phyloP scores from a whole-genome alignment of 1,140 invertebrate species.

The Drosophila elegans region DNA sequence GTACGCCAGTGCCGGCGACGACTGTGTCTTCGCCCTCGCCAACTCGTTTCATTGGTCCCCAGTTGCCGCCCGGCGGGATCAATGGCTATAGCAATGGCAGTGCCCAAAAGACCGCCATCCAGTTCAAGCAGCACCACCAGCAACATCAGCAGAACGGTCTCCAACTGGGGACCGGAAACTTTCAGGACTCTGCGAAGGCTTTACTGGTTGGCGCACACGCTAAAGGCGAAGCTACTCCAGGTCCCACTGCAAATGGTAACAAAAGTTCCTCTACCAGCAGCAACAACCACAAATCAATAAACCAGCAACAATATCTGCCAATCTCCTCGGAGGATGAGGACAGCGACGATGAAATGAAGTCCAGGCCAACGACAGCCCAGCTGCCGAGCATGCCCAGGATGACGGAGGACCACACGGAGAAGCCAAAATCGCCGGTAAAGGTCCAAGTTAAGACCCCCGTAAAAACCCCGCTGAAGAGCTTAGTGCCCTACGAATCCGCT shows the following conservation, averaged over 20 bases:
- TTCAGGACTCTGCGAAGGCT: conserved; percentile 73
- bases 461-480: conserved; percentile 70
- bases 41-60: conserved; percentile 72
- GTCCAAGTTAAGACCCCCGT: conserved; percentile 42
- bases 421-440: conserved; percentile 56
- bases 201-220: conserved; percentile 52
- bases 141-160: conserved; percentile 60
- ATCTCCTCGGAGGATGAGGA: conserved; percentile 71
- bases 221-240: conserved; percentile 59
- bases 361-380: conserved; percentile 63
- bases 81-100: conserved; percentile 62
- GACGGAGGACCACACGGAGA: conserved; percentile 52
- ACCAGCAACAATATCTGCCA: conserved; percentile 70
- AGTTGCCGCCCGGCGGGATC: conserved; percentile 61
- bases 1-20: conserved; percentile 34
- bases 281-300: conserved; percentile 51
- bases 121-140: conserved; percentile 55
- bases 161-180: conserved; percentile 59
- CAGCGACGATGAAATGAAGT: conserved; percentile 49
- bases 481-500: conserved; percentile 82
- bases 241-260: conserved; percentile 65
- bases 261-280: conserved; percentile 77
- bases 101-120: conserved; percentile 55
- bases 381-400: conserved; percentile 74
- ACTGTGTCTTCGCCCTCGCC: conserved; percentile 47